Percentiles rank a stretch among this genome's conserved stretches.
Evolutionary conservation across 2,888 invertebrate species (phyloP).

Genomic region (Drosophila neotestacea): DNA sequence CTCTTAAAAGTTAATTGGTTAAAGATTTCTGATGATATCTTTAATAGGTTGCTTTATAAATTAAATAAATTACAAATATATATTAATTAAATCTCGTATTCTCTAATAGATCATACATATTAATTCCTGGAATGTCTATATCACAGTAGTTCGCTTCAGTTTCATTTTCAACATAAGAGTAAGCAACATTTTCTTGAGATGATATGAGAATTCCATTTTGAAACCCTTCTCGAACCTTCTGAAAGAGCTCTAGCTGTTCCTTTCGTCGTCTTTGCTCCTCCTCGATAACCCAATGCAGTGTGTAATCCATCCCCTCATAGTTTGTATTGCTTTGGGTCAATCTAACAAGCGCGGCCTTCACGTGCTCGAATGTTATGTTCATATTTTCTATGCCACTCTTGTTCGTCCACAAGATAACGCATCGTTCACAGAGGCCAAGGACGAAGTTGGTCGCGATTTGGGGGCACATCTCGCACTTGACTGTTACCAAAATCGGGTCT

Average conservation of each 20-base stretch:
- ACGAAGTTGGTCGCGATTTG: conserved; percentile 34
- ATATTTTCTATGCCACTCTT: neutral
- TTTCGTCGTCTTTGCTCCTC: conserved; percentile 11
- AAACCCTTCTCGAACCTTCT: conserved; percentile 44
- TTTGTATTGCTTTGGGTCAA: neutral
- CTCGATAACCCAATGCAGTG: conserved; percentile 34
- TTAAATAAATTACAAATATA: neutral
- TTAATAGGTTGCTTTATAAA: neutral
- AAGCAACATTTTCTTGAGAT: neutral
- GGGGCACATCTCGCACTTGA: conserved; percentile 56
- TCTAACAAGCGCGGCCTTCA: conserved; percentile 41
- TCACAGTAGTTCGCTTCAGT: conserved; percentile 22
- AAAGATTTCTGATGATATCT: neutral
- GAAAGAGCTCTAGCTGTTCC: conserved; percentile 32
- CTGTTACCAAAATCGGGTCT: conserved; percentile 30
- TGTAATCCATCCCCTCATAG: conserved; percentile 23
- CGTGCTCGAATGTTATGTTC: conserved; percentile 30
- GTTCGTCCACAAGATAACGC: conserved; percentile 47
- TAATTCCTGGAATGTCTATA: neutral
- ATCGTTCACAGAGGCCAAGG: conserved; percentile 50
- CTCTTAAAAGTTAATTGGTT: neutral
- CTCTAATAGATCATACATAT: neutral
- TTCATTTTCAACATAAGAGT: neutral
- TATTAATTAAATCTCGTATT: neutral
- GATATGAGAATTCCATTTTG: conserved; percentile 24